Evolutionary conservation across 2,888 invertebrate genomes (phyloP).

Genomic region (Herminia tarsipennalis): DNA sequence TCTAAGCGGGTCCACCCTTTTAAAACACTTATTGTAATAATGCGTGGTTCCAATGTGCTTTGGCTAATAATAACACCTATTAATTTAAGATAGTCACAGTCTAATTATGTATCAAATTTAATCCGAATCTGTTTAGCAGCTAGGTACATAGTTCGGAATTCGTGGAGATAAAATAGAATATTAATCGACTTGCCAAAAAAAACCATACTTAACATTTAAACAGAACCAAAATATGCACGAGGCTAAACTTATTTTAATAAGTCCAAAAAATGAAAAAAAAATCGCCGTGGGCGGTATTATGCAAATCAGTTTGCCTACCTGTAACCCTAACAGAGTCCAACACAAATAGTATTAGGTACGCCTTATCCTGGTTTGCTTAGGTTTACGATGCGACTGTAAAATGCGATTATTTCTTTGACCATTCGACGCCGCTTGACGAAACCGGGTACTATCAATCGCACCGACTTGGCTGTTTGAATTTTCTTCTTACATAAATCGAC

Average conservation of each 20-base stretch:
- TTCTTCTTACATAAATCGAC: no score
- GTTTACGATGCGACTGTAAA: conserved; percentile 82
- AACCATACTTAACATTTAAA: no score
- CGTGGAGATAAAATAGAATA: no score
- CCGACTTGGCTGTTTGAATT: conserved; percentile 28
- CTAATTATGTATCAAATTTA: no score
- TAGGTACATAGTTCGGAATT: no score
- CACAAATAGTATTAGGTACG: conserved; percentile 64
- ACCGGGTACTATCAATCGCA: conserved; percentile 36
- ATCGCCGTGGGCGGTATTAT: conserved; percentile 81
- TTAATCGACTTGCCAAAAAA: no score
- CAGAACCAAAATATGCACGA: not conserved
- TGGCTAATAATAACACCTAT: no score
- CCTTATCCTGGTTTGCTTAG: conserved; percentile 80
- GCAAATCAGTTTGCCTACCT: conserved; percentile 84
- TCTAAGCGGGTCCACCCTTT: no score
- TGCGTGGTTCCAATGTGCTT: no score
- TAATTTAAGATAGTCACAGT: no score
- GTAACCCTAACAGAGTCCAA: conserved; percentile 71
- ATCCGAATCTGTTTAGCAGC: no score
- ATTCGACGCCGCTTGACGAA: conserved; percentile 70
- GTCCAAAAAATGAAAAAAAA: conserved; percentile 51
- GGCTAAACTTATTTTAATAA: conserved; percentile 37
- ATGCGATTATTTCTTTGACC: conserved; percentile 71
- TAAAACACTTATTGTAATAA: no score